Conservation (phyloP, 1,140 invertebrate genomes). For the Bombus affinis region DNA sequence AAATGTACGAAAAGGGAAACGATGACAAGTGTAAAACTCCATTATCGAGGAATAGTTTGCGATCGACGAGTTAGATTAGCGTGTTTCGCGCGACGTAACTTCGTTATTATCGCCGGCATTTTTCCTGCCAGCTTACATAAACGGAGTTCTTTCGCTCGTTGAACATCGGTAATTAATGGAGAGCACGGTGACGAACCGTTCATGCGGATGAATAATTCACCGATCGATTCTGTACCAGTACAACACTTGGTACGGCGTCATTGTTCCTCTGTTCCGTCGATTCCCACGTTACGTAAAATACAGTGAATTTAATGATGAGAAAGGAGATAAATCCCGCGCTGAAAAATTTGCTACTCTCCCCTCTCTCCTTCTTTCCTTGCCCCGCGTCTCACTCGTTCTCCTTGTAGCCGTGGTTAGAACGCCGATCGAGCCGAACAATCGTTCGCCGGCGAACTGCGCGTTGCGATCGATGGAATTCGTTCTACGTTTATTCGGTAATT, state of each 20-base stretch:
- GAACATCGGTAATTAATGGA: constrained; percentile 49
- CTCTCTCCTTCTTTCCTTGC: background rate
- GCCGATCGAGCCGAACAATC: constrained; percentile 34
- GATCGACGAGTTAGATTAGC: constrained; percentile 8
- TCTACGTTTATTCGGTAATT: constrained; percentile 20
- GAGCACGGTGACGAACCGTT: constrained; percentile 48
- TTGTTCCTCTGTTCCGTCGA: constrained; percentile 41
- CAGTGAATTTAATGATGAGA: constrained; percentile 53
- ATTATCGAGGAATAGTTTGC: background rate
- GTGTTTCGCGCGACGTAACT: constrained; percentile 10
- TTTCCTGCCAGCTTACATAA: constrained; percentile 26
- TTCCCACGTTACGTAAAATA: constrained; percentile 55
- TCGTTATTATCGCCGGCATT: constrained; percentile 21
- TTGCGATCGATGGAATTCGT: constrained; percentile 30
- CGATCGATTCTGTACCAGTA: constrained; percentile 48
- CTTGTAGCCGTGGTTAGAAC: constrained; percentile 1
- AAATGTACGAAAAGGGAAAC: background rate
- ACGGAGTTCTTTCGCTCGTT: constrained; percentile 5
- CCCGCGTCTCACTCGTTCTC: background rate
- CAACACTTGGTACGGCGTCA: constrained; percentile 42
- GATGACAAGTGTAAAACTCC: constrained; percentile 34
- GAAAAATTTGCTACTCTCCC: constrained; percentile 32
- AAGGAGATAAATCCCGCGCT: constrained; percentile 46
- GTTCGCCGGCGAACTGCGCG: background rate
- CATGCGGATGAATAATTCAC: constrained; percentile 54